A percentile compares a stretch with the other conserved stretches of the same genome.
These are phyloP conservation scores for Orestias chungarensis DNA, from an alignment of 2,797 vertebrate genomes.

Conservation along the genomic window DNA sequence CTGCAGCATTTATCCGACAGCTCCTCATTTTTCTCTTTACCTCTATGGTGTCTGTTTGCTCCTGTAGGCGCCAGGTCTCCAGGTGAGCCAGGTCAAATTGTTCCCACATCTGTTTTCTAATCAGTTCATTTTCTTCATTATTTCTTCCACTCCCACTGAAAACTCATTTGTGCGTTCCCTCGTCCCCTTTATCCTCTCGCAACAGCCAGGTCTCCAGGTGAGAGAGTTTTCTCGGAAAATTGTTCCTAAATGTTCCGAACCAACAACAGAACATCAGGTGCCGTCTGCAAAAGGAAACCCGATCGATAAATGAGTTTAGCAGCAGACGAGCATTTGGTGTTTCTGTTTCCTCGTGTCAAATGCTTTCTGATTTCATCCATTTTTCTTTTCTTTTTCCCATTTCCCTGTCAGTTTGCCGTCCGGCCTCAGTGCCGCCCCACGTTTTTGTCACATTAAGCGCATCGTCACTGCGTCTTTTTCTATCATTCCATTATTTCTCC, in stretches of 20 bases:
- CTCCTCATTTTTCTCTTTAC: conserved; percentile 54
- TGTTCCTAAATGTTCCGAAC: conserved; percentile 20
- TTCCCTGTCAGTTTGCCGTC: conserved; percentile 25
- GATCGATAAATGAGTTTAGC: conserved; percentile 7
- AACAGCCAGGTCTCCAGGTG: conserved; percentile 81
- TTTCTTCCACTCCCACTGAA: conserved; percentile 35
- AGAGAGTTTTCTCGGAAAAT: conserved; percentile 45
- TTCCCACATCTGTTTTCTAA: conserved; percentile 33
- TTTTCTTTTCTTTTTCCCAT: conserved; percentile 33
- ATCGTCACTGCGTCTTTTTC: conserved; percentile 17
- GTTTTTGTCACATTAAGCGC: conserved; percentile 27
- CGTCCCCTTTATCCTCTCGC: conserved; percentile 46
- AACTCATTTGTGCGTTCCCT: conserved; percentile 14
- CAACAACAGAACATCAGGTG: conserved; percentile 60
- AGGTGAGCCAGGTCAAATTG: conserved; percentile 78
- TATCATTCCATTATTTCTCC: conserved; percentile 28
- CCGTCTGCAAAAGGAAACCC: conserved; percentile 29
- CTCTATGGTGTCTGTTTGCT: conserved; percentile 51
- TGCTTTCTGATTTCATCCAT: conserved; percentile 28
- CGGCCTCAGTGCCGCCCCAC: conserved; percentile 25
- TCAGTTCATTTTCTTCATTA: conserved; percentile 18
- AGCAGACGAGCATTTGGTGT: conserved; percentile 55
- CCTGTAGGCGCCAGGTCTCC: conserved; percentile 75
- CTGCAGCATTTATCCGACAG: conserved; percentile 10
- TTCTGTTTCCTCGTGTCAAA: conserved; percentile 47